Conservation (phyloP, 2,797 vertebrate species). For the Chromobotia macracanthus region DNA sequence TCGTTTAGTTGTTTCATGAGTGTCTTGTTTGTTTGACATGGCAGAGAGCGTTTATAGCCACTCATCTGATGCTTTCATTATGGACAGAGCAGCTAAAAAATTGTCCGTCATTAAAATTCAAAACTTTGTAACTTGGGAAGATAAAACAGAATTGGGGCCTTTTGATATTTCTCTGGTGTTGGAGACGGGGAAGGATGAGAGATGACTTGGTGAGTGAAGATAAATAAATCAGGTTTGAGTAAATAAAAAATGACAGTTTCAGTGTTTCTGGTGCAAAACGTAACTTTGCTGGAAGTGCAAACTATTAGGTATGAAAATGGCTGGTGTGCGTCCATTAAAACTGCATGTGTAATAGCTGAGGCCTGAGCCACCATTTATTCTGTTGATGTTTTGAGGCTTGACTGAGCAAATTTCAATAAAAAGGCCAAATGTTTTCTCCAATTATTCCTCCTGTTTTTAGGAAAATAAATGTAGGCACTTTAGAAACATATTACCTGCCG, state of each 20-base stretch:
- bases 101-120: constrained; percentile 38
- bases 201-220: constrained; percentile 15
- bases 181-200: constrained; percentile 20
- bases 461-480: not conserved
- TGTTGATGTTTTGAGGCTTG: constrained; percentile 1
- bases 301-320: not conserved
- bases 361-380: not conserved
- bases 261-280: constrained; percentile 19
- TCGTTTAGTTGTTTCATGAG: constrained; percentile 3
- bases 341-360: not conserved
- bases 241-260: constrained; percentile 35
- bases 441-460: not conserved
- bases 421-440: constrained; percentile 11
- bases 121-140: constrained; percentile 21
- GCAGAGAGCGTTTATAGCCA: not conserved
- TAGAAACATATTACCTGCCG: not conserved
- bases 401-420: constrained; percentile 5
- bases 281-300: constrained; percentile 11
- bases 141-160: constrained; percentile 41
- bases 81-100: constrained; percentile 14
- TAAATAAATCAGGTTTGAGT: constrained; percentile 45
- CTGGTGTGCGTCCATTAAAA: not conserved
- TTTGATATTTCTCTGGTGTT: constrained; percentile 36
- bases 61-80: constrained; percentile 37
- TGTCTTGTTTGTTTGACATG: not conserved